These are phyloP conservation scores for Gisinianus flammeolus DNA, from an alignment of 2,888 invertebrate species.

Conservation along the genomic window DNA sequence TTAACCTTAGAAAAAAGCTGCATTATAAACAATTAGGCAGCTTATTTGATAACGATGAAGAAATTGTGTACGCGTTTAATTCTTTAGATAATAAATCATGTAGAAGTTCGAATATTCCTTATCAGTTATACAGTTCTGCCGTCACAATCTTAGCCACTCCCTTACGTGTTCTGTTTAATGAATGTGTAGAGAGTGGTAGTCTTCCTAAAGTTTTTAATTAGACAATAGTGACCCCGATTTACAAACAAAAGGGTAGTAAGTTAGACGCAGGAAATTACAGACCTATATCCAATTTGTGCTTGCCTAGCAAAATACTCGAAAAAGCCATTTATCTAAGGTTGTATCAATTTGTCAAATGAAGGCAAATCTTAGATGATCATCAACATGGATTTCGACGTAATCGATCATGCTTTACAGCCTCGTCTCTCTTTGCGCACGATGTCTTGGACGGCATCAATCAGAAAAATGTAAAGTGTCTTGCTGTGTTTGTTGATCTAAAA, in stretches of 20 bases:
- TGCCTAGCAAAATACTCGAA: constrained; percentile 10
- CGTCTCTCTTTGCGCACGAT: background rate
- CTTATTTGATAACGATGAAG: background rate
- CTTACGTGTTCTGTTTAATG: background rate
- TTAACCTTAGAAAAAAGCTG: background rate
- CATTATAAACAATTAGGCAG: background rate
- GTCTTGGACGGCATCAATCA: background rate
- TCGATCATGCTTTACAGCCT: constrained; percentile 7
- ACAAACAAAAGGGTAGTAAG: constrained; percentile 3
- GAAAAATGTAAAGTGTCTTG: background rate
- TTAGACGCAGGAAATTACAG: background rate
- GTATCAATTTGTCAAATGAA: background rate
- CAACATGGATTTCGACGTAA: constrained; percentile 21
- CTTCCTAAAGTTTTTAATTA: background rate
- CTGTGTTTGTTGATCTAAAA: constrained; percentile 18
- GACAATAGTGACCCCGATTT: constrained; percentile 3
- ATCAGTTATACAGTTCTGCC: background rate
- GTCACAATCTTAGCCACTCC: background rate
- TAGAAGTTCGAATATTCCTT: background rate
- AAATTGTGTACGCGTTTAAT: background rate
- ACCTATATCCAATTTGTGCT: background rate
- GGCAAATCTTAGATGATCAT: background rate
- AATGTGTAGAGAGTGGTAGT: background rate
- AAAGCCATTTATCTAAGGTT: background rate
- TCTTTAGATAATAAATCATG: background rate